Conservation (phyloP, 2,888 invertebrate species). For the Aphidius colemani region DNA sequence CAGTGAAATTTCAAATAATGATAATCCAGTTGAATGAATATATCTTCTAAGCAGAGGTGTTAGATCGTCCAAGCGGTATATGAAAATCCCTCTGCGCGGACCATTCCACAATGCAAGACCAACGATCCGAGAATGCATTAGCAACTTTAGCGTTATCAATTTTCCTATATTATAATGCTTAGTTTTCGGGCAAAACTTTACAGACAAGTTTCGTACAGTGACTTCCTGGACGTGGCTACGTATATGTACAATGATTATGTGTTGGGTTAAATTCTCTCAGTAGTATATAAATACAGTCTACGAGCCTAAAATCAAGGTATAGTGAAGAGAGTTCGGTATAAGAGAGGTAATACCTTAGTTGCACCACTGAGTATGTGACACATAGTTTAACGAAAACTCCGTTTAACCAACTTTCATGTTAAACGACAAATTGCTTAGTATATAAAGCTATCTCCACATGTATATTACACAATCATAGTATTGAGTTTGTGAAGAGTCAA, state of each 20-base stretch:
- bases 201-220: conserved; percentile 40
- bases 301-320: conserved; percentile 24
- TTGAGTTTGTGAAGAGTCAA: not conserved
- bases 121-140: conserved; percentile 53
- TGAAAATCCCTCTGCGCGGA: conserved; percentile 21
- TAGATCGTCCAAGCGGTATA: conserved; percentile 1
- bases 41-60: conserved; percentile 1
- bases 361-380: conserved; percentile 39
- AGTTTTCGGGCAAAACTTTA: conserved; percentile 37
- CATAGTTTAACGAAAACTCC: conserved; percentile 50
- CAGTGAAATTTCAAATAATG: conserved; percentile 16
- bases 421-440: conserved; percentile 34
- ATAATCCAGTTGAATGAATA: conserved; percentile 9
- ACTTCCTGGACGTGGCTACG: conserved; percentile 18
- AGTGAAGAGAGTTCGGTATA: conserved; percentile 3
- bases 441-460: too few relatives aligned
- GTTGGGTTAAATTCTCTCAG: conserved; percentile 2
- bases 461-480: conserved; percentile 22
- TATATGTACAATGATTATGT: conserved; percentile 23
- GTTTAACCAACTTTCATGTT: conserved; percentile 48
- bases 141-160: conserved; percentile 55
- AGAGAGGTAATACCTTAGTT: conserved; percentile 29
- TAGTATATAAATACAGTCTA: conserved; percentile 5
- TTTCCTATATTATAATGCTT: conserved; percentile 42
- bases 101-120: conserved; percentile 42